Conservation (phyloP, 1,140 invertebrate genomes). For the Drosophila azteca region DNA sequence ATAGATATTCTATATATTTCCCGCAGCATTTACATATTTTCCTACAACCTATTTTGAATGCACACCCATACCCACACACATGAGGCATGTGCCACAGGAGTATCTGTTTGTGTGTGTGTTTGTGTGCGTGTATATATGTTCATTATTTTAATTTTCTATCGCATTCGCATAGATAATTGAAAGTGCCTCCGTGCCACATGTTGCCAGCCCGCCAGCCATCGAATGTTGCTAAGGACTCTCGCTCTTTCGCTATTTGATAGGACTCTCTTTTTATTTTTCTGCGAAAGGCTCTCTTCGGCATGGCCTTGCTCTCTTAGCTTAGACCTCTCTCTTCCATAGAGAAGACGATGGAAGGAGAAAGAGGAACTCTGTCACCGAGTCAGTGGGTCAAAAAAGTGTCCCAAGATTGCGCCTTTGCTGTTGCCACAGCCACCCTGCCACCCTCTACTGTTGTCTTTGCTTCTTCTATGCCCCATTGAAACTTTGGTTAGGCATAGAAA, state of each 20-base stretch:
- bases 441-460: slow-evolving; percentile 23
- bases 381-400: slow-evolving; percentile 1
- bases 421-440: slow-evolving; percentile 4
- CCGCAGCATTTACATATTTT: slow-evolving; percentile 55
- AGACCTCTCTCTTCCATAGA: slow-evolving; percentile 6
- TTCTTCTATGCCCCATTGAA: slow-evolving; percentile 52
- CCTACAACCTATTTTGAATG: slow-evolving; percentile 43
- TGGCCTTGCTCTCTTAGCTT: background rate
- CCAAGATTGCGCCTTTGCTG: slow-evolving; percentile 18
- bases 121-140: no score
- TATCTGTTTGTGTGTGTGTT: slow-evolving; percentile 20
- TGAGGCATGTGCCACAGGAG: slow-evolving; percentile 20
- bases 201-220: slow-evolving; percentile 16
- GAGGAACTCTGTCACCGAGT: slow-evolving; percentile 43
- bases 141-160: slow-evolving; percentile 77
- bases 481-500: slow-evolving; percentile 71
- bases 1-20: slow-evolving; percentile 11
- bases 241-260: slow-evolving; percentile 16
- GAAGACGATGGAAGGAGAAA: background rate
- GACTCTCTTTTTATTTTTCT: background rate
- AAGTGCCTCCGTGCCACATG: slow-evolving; percentile 55
- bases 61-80: slow-evolving; percentile 22
- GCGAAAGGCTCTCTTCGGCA: background rate
- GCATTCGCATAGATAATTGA: slow-evolving; percentile 64
- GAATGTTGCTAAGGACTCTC: slow-evolving; percentile 21